Base-by-base conservation (phyloP, 2,888 invertebrate species). In the Teinopalpus imperialis region DNA sequence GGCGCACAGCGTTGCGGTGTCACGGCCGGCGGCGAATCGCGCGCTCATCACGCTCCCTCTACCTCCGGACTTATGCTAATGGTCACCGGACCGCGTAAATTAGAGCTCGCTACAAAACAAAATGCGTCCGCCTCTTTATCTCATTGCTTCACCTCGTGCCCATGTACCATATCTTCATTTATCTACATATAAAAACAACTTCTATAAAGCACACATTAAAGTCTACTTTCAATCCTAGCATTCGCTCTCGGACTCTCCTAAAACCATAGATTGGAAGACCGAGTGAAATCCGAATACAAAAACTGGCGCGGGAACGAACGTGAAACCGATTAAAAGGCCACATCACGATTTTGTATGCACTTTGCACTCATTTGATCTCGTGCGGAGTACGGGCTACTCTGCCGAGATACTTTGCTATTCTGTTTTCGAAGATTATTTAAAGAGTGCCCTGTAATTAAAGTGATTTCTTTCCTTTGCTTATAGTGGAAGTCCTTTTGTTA, bases 261-360 rank as follows among this genome's bases (percentile, higher is more conserved):
- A 74, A 66, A 71, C 70, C 68, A 59, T 70, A 82, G 81, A 85
- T 83, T 79, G 80, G 81, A 74, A 66, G 75, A 51, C 61, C 55
- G 54, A 79, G 78, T 81, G 80, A 83, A 83, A 81, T 81, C 74
- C 76, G 81, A 85, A 85, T 81, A 82, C 83, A 85, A 87, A 87
- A 87, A 85, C 80, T 79, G 77, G 75, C 77, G 74, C 81, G 78
- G 78, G 77, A 81, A 81, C 74, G 74, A 83, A 82, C 86, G 86
- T 86, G 87, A 74, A 86, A 87, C 78, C 87, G 88, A 87, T 87
- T 88, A 87, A 88, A 87, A 80, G 79, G 77, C 82, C 81, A 74
- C 88, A 88, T 87, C 88, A 88, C 88, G 88, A 87, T 86, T 87
- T 76, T 81, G 83, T 85, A 83, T 88, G 86, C 88, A 83, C 86